Evolutionary conservation across 2,113 vertebrate genomes (phyloP).

Genomic region (Micronisus gabar): DNA sequence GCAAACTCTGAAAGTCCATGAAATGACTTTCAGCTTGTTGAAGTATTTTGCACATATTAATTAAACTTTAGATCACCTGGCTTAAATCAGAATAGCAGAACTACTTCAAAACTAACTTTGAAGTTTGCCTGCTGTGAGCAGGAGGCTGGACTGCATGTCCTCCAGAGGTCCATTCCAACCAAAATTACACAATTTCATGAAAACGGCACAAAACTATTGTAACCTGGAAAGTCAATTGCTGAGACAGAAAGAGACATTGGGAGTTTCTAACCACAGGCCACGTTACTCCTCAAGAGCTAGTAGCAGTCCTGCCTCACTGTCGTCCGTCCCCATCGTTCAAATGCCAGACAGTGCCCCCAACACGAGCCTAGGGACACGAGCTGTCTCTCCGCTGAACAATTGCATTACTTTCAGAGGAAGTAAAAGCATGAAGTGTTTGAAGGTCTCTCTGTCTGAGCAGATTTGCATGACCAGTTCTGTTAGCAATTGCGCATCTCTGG

Average conservation of each 20-base stretch:
- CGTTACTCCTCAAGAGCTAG: neutral
- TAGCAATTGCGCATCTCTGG: neutral
- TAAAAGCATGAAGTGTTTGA: neutral
- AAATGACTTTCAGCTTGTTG: neutral
- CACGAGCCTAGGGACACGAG: neutral
- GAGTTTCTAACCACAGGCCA: neutral
- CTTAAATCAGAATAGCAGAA: constrained; percentile 1
- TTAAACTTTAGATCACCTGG: constrained; percentile 6
- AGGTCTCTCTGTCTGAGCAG: constrained; percentile 18
- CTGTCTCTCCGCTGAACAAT: neutral
- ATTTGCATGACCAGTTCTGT: constrained; percentile 35
- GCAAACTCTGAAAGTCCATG: neutral
- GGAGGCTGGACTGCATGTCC: neutral
- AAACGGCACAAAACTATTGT: neutral
- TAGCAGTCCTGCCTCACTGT: neutral
- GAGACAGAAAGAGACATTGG: neutral
- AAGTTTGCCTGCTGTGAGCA: neutral
- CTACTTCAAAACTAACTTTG: constrained; percentile 37
- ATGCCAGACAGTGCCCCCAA: neutral
- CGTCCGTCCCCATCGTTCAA: neutral
- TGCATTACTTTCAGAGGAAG: neutral
- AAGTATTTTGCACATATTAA: constrained; percentile 11
- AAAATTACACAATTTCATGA: neutral
- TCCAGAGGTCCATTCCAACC: neutral
- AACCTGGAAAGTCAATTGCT: accelerated